These are phyloP conservation scores for Drosophila anomelani DNA, from an alignment of 2,888 invertebrate species.

Conservation along the genomic window DNA sequence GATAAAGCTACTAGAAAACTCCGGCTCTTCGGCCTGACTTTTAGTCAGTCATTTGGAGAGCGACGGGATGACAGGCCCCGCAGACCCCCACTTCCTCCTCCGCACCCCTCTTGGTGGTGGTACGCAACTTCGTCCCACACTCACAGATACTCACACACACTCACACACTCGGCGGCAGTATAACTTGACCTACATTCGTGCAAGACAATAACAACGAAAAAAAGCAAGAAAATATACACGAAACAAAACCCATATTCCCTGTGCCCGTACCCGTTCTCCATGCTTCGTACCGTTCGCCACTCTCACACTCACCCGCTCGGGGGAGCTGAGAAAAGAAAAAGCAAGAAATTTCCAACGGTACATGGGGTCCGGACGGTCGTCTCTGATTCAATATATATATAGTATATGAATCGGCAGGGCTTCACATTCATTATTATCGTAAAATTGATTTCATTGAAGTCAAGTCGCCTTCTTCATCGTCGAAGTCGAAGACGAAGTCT, in stretches of 20 bases:
- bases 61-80: constrained; percentile 43
- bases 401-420: constrained; percentile 69
- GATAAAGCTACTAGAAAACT: constrained; percentile 75
- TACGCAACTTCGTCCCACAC: constrained; percentile 69
- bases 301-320: constrained; percentile 22
- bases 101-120: constrained; percentile 16
- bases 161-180: constrained; percentile 60
- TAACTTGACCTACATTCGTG: constrained; percentile 83
- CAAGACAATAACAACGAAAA: constrained; percentile 80
- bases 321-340: constrained; percentile 73
- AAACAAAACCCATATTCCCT: constrained; percentile 54
- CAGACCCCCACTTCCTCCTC: constrained; percentile 28
- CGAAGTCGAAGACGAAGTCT: constrained; percentile 21
- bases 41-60: constrained; percentile 42
- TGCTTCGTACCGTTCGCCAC: constrained; percentile 1
- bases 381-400: constrained; percentile 69
- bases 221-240: constrained; percentile 47
- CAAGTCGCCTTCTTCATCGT: constrained; percentile 31
- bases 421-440: constrained; percentile 78
- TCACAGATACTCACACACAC: constrained; percentile 35
- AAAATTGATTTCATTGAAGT: constrained; percentile 81
- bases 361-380: constrained; percentile 41
- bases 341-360: constrained; percentile 84
- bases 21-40: constrained; percentile 53
- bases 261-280: not conserved